Percentiles rank a stretch among this genome's conserved stretches.
phyloP scores from a whole-genome alignment of 2,888 invertebrate genomes.

The Cataglyphis cursor region DNA sequence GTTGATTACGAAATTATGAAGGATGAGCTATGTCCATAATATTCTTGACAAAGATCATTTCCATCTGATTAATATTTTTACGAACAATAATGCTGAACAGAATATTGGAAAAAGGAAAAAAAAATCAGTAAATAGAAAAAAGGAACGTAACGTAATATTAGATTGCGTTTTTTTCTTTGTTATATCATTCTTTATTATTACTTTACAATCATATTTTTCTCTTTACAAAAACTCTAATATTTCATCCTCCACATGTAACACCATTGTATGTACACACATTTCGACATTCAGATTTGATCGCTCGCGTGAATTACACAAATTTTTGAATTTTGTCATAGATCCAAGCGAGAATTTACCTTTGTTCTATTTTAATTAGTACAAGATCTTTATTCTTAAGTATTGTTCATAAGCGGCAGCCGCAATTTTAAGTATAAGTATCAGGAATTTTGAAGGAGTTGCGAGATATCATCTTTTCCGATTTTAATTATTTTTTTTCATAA shows the following conservation, averaged over 20 bases:
- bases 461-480: neutral
- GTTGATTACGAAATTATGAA: slow-evolving; percentile 36
- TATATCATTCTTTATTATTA: slow-evolving; percentile 69
- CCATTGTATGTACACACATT: slow-evolving; percentile 56
- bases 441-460: neutral
- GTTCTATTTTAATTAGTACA: neutral
- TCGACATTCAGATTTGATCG: slow-evolving; percentile 31
- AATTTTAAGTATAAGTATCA: slow-evolving; percentile 65
- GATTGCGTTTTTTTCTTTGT: slow-evolving; percentile 21
- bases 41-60: slow-evolving; percentile 42
- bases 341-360: slow-evolving; percentile 38
- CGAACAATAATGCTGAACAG: slow-evolving; percentile 40
- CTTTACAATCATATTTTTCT: slow-evolving; percentile 67
- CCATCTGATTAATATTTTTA: slow-evolving; percentile 39
- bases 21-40: slow-evolving; percentile 27
- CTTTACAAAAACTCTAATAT: slow-evolving; percentile 68
- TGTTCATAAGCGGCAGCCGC: slow-evolving; percentile 60
- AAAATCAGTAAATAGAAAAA: neutral
- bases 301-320: neutral
- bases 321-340: slow-evolving; percentile 21
- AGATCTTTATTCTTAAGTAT: slow-evolving; percentile 70
- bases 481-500: neutral
- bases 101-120: neutral
- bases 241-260: slow-evolving; percentile 74
- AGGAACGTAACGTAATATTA: slow-evolving; percentile 31